Conservation (phyloP, 1,140 invertebrate genomes). For the Sinonovacula constricta region DNA sequence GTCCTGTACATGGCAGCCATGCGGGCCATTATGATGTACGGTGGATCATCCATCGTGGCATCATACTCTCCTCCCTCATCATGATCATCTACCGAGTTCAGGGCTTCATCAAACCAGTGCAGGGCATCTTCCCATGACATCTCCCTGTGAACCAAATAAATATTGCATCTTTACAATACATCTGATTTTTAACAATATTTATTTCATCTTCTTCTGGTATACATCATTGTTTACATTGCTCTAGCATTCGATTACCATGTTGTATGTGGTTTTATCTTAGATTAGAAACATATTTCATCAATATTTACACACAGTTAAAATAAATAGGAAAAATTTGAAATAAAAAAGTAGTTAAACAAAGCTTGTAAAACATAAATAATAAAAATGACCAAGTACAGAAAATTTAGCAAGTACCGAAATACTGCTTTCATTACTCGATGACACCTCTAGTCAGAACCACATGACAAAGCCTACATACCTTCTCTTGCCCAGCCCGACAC, state of each 20-base stretch:
- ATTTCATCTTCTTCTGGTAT: no score
- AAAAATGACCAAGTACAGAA: background rate
- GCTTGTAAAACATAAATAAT: background rate
- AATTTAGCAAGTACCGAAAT: background rate
- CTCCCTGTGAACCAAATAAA: conserved; percentile 67
- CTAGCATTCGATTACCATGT: no score
- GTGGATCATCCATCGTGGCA: conserved; percentile 75
- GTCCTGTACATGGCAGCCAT: conserved; percentile 80
- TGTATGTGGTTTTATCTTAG: no score
- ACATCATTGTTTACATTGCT: no score
- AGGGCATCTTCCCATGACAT: conserved; percentile 79
- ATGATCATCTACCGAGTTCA: conserved; percentile 74
- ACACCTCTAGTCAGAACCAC: background rate
- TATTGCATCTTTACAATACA: no score
- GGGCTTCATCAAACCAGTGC: conserved; percentile 79
- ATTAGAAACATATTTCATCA: no score
- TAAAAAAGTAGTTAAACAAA: no score
- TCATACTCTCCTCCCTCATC: conserved; percentile 80
- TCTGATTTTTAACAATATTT: no score
- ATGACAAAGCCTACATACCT: conserved; percentile 73
- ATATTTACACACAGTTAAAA: no score
- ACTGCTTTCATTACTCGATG: no score
- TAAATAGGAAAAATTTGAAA: no score
- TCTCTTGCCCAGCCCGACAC: conserved; percentile 74
- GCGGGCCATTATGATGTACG: conserved; percentile 79